Evolutionary conservation across 2,888 invertebrate genomes (phyloP).

Genomic region (Lingula anatina): DNA sequence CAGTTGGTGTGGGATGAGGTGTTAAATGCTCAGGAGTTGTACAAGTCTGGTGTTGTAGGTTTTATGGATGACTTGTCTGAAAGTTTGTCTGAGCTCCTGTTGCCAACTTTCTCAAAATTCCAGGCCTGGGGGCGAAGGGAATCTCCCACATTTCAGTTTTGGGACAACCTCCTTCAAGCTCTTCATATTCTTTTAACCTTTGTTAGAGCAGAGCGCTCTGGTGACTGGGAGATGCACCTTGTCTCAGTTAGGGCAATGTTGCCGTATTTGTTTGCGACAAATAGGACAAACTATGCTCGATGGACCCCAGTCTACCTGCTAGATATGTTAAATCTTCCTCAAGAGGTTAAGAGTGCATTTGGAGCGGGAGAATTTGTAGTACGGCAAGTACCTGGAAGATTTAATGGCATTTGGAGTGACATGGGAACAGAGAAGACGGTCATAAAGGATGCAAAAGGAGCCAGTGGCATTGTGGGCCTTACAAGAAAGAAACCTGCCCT

Average conservation of each 20-base stretch:
- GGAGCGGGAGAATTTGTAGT: slow-evolving; percentile 1
- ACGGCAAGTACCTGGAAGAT: background rate
- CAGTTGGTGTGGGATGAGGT: no score
- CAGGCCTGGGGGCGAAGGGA: background rate
- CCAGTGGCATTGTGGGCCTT: slow-evolving; percentile 1
- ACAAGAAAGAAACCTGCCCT: slow-evolving; percentile 2
- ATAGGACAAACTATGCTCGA: slow-evolving; percentile 3
- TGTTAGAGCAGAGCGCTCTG: slow-evolving; percentile 1
- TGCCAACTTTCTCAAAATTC: background rate
- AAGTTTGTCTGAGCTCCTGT: background rate
- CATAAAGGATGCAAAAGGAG: slow-evolving; percentile 2
- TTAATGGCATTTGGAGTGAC: slow-evolving; percentile 8
- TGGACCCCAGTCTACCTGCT: slow-evolving; percentile 3
- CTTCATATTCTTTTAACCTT: background rate
- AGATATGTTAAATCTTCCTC: slow-evolving; percentile 3
- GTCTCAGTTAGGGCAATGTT: background rate
- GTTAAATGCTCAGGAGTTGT: no score
- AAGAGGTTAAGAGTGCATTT: slow-evolving; percentile 1
- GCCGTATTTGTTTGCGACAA: slow-evolving; percentile 4
- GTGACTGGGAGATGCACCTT: background rate
- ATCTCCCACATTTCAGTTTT: background rate
- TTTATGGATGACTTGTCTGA: background rate
- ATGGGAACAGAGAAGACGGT: slow-evolving; percentile 4
- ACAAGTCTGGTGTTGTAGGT: no score
- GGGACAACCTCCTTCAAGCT: background rate